Percentiles rank a stretch among this genome's conserved stretches.
Conservation (phyloP, 2,888 invertebrate species). For the Melitaea athalia region DNA sequence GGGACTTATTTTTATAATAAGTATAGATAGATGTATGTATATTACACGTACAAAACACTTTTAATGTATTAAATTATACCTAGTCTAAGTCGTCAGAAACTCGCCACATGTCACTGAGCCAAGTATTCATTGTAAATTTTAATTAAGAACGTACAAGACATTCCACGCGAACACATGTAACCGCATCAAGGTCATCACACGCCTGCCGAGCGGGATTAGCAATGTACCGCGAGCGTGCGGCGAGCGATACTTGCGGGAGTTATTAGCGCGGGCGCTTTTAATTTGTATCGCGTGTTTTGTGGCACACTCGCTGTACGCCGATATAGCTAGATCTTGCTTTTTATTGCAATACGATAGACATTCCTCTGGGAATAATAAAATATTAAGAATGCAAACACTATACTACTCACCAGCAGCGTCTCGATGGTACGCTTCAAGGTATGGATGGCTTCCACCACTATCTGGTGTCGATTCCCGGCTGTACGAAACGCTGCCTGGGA, state of each 20-base stretch:
- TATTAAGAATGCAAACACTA: not conserved
- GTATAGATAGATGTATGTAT: no score
- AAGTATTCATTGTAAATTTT: slow-evolving; percentile 22
- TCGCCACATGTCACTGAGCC: slow-evolving; percentile 4
- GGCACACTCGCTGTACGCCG: slow-evolving; percentile 14
- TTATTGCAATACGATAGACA: not conserved
- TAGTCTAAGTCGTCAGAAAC: not conserved
- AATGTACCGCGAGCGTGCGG: slow-evolving; percentile 49
- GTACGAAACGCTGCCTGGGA: slow-evolving; percentile 87
- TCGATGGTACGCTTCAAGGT: slow-evolving; percentile 91
- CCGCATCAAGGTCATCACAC: slow-evolving; percentile 37
- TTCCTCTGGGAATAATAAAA: not conserved
- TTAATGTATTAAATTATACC: not conserved
- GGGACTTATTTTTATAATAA: no score
- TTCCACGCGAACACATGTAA: slow-evolving; percentile 25
- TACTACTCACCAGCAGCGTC: slow-evolving; percentile 89
- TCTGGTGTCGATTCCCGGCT: slow-evolving; percentile 95
- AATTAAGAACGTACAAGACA: slow-evolving; percentile 29
- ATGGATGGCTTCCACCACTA: slow-evolving; percentile 92
- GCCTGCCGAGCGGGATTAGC: slow-evolving; percentile 51
- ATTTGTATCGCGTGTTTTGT: slow-evolving; percentile 68
- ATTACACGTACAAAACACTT: no score
- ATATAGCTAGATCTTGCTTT: not conserved
- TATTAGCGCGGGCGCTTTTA: slow-evolving; percentile 73
- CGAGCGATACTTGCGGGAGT: slow-evolving; percentile 47